A percentile compares a stretch with the other conserved stretches of the same genome.
These are phyloP conservation scores for Pteropus alecto DNA, from an alignment of 2,113 vertebrate species.

Conservation along the genomic window DNA sequence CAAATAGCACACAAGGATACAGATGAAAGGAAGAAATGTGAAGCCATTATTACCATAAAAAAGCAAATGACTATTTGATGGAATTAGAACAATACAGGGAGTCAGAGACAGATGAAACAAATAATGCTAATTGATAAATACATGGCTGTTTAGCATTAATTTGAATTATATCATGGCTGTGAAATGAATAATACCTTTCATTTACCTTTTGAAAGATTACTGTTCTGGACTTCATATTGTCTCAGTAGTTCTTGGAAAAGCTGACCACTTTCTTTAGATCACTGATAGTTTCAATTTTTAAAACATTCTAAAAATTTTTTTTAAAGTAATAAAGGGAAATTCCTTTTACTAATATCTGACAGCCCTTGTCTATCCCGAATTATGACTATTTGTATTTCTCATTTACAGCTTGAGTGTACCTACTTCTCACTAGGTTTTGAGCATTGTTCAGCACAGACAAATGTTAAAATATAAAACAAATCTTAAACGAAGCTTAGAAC, in stretches of 20 bases:
- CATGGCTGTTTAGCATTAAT: conserved; percentile 77
- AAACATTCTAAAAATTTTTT: background rate
- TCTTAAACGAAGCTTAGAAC: background rate
- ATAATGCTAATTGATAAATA: conserved; percentile 84
- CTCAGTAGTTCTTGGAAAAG: background rate
- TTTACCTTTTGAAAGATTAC: conserved; percentile 56
- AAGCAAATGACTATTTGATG: conserved; percentile 84
- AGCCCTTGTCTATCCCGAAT: background rate
- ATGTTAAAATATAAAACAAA: background rate
- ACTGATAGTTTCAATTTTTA: background rate
- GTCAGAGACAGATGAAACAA: conserved; percentile 78
- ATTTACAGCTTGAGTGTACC: background rate
- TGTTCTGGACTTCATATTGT: background rate
- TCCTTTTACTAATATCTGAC: background rate
- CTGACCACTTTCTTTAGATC: background rate
- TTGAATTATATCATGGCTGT: conserved; percentile 65
- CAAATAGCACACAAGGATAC: conserved; percentile 82
- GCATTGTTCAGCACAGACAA: background rate
- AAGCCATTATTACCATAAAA: conserved; percentile 85
- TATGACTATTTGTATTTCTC: background rate
- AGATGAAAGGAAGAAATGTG: conserved; percentile 85
- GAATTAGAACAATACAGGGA: conserved; percentile 82
- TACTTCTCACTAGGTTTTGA: background rate
- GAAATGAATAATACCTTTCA: conserved; percentile 76
- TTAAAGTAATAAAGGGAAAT: background rate